Base-by-base conservation (phyloP, 1,140 invertebrate genomes). In the Pogonomyrmex californicus region DNA sequence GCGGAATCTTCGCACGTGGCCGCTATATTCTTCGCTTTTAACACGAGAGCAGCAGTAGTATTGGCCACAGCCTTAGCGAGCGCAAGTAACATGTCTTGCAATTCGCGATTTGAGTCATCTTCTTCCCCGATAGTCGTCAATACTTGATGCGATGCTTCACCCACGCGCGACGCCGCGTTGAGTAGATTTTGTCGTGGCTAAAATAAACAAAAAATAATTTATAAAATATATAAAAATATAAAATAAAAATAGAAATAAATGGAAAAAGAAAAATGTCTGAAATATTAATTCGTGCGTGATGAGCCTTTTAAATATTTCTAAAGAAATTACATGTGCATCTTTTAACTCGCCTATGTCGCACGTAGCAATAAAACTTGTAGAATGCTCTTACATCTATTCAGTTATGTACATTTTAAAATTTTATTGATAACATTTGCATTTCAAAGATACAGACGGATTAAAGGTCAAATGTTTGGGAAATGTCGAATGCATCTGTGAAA, bases 51-150 rank as follows among this genome's bases (percentile, higher is more conserved):
- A 17, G 99, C 99, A 0, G 99, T 99, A 4, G 99, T 98, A 94
- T 99, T 99, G 23, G 99, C 99, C 7, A 99, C 99, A 1, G 98
- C 98, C 95, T 99, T 99, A 0, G 99, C 98, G 65, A 99, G 95
- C 0, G 98, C 97, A 2, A 99, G 95, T 0, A 99, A 96, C 95
- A 98, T 98, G 90, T 99, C 98, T 93, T 97, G 97, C 0, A 98
- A 96, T 91, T 98, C 98, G 81, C 97, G 96, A 92, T 97, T 97
- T 54, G 97, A 96, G 36, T 97, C 97, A 41, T 97, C 97, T 76
- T 99, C 98, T 91, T 99, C 98, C n/a, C 98, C 98, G 92, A 99
- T 99, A 56, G 98, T 98, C 86, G 98, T 97, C n/a, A 99, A 96
- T 0, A 99, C 98, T 92, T 98, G 97, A 60, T 99, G 98, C 56